Conservation (phyloP, 92 coral and sea anemone genomes). For the Palythoa caribaeorum region DNA sequence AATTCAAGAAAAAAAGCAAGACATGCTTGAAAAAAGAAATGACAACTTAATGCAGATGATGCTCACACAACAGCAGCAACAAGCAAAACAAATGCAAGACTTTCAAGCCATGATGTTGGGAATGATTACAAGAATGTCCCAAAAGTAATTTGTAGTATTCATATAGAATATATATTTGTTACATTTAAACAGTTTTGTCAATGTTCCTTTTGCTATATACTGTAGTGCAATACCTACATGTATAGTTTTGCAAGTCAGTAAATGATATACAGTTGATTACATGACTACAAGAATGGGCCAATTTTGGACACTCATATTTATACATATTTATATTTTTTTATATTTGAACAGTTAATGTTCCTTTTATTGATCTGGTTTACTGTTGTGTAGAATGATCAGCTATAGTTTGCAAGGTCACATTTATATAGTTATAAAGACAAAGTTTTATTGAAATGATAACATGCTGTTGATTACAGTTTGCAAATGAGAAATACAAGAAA, state of each 20-base stretch:
- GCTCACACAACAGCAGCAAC: conserved; percentile 46
- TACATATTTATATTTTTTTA: conserved; percentile 1
- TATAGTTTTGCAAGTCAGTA: conserved; percentile 15
- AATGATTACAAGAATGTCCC: conserved; percentile 43
- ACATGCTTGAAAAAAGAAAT: conserved; percentile 59
- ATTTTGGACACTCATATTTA: conserved; percentile 17
- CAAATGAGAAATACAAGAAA: conserved; percentile 9
- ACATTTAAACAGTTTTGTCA: conserved; percentile 13
- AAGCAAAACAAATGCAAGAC: conserved; percentile 51
- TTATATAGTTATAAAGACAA: conserved; percentile 17
- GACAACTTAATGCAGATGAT: conserved; percentile 46
- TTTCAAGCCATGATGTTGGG: conserved; percentile 42
- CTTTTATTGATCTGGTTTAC: neutral
- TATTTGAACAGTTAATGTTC: conserved; percentile 5
- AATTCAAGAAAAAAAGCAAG: conserved; percentile 62
- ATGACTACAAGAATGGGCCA: conserved; percentile 18
- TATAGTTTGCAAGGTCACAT: conserved; percentile 23
- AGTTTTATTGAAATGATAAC: conserved; percentile 20
- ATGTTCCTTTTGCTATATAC: conserved; percentile 10
- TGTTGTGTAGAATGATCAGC: conserved; percentile 6
- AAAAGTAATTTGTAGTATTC: conserved; percentile 33
- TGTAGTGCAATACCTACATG: conserved; percentile 15
- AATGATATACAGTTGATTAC: conserved; percentile 20
- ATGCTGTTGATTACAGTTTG: conserved; percentile 15
- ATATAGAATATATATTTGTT: conserved; percentile 4